phyloP scores from a whole-genome alignment of 1,140 invertebrate genomes.

The Thaumatotibia leucotreta region DNA sequence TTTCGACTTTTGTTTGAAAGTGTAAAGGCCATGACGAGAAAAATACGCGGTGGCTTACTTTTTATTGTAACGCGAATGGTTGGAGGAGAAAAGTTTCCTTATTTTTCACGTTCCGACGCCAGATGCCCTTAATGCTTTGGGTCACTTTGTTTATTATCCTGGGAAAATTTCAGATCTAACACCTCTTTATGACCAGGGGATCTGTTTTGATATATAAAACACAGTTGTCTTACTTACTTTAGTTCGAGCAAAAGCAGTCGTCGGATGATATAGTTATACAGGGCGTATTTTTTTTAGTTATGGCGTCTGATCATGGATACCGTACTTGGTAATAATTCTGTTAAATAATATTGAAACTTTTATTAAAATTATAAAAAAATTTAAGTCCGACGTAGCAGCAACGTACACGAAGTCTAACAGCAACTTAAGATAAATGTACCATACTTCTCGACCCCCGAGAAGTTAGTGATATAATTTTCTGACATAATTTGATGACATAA shows the following conservation, averaged over 20 bases:
- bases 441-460: no score
- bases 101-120: conserved; percentile 40
- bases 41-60: conserved; percentile 27
- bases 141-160: conserved; percentile 30
- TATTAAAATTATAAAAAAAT: no score
- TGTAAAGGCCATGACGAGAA: conserved; percentile 25
- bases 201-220: conserved; percentile 9
- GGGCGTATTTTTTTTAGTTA: no score
- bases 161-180: background rate
- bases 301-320: no score
- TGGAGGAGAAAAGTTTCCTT: conserved; percentile 34
- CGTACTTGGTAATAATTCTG: no score
- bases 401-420: no score
- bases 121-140: conserved; percentile 37
- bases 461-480: no score
- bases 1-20: conserved; percentile 32
- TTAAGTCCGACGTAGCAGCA: no score
- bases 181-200: conserved; percentile 6
- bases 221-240: background rate
- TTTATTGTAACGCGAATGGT: conserved; percentile 39
- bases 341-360: no score
- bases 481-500: no score
- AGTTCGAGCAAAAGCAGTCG: background rate
- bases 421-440: no score
- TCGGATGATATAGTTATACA: background rate